phyloP scores from a whole-genome alignment of 2,888 invertebrate species.

The Adelphocoris suturalis region DNA sequence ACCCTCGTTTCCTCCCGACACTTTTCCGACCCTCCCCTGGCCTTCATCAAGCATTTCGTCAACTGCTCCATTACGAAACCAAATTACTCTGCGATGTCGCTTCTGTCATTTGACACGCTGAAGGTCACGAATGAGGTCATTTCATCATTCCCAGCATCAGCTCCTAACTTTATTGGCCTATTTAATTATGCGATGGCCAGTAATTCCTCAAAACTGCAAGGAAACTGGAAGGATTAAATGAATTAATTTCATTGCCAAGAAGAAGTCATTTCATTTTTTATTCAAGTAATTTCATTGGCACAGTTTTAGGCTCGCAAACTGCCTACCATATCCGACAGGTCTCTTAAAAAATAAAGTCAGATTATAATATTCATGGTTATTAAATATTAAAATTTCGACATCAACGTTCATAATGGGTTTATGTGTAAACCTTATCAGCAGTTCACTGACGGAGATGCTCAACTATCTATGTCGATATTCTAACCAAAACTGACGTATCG shows the following conservation, averaged over 20 bases:
- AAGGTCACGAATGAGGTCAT: constrained; percentile 8
- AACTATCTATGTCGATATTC: too few relatives aligned
- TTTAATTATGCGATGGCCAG: not conserved
- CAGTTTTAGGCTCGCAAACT: too few relatives aligned
- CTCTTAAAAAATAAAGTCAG: too few relatives aligned
- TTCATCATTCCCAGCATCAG: not conserved
- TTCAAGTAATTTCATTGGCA: too few relatives aligned
- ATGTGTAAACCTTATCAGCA: too few relatives aligned
- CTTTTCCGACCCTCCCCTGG: not conserved
- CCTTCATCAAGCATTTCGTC: not conserved
- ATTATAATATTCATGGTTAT: too few relatives aligned
- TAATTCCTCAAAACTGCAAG: not conserved
- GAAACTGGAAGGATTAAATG: not conserved
- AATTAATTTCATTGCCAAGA: not conserved
- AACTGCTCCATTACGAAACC: constrained; percentile 16
- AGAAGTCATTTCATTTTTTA: too few relatives aligned
- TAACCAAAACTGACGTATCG: too few relatives aligned
- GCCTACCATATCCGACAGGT: too few relatives aligned
- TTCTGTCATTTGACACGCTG: not conserved
- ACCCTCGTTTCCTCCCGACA: not conserved
- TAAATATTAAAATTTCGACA: too few relatives aligned
- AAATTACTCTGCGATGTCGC: not conserved
- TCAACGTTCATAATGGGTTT: too few relatives aligned
- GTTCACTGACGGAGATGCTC: too few relatives aligned
- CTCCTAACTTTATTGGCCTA: not conserved